phyloP scores from a whole-genome alignment of 2,797 vertebrate species.

The Pelochelys cantorii region DNA sequence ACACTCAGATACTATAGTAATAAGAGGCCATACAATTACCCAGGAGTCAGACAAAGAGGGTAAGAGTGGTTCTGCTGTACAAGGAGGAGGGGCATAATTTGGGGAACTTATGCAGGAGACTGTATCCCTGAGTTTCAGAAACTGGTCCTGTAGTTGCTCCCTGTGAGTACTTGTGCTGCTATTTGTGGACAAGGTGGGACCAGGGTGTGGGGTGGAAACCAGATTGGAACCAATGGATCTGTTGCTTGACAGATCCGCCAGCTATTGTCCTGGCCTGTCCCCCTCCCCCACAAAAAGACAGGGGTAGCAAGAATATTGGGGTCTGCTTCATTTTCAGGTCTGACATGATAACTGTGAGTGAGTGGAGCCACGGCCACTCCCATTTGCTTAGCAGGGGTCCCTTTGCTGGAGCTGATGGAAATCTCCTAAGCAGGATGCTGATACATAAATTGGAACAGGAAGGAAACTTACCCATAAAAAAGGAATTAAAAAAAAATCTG shows the following conservation, averaged over 20 bases:
- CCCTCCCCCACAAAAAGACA: neutral
- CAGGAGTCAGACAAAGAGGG: neutral
- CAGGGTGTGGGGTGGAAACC: fast-evolving
- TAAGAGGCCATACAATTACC: neutral
- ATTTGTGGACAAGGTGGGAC: neutral
- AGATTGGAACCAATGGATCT: neutral
- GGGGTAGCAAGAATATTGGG: neutral
- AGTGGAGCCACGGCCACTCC: neutral
- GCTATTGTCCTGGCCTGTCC: neutral
- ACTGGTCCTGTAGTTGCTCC: neutral
- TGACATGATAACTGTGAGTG: neutral
- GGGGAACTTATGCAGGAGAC: neutral
- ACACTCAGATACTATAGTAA: neutral
- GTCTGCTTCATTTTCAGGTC: neutral
- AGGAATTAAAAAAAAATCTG: neutral
- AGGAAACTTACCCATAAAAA: constrained; percentile 8
- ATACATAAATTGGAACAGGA: neutral
- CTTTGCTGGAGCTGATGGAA: neutral
- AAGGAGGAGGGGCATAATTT: neutral
- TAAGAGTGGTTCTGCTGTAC: neutral
- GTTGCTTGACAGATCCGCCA: neutral
- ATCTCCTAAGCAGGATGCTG: neutral
- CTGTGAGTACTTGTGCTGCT: neutral
- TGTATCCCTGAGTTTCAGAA: neutral
- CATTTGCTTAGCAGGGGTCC: neutral